Evolutionary conservation across 2,888 invertebrate species (phyloP).

Genomic region (Serrognathus titanus): DNA sequence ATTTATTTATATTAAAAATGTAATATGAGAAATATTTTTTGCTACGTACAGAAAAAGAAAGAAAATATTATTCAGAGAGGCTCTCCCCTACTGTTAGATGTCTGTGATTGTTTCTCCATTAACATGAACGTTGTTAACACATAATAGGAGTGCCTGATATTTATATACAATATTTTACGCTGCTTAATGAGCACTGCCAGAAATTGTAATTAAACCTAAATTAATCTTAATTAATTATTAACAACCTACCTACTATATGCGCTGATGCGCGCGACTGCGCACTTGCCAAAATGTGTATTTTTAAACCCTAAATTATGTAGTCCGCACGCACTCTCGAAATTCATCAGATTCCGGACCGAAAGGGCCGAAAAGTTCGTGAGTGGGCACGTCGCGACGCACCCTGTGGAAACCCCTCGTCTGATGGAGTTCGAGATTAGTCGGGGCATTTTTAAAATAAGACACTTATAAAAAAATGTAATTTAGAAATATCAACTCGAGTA

Average conservation of each 20-base stretch:
- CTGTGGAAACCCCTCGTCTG: not conserved
- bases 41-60: no score
- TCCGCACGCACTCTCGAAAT: not conserved
- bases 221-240: slow-evolving; percentile 18
- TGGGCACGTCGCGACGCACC: not conserved
- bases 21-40: no score
- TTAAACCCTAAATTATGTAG: slow-evolving; percentile 3
- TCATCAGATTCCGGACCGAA: not conserved
- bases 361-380: not conserved
- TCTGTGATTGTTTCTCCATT: slow-evolving; percentile 42
- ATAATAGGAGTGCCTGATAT: slow-evolving; percentile 32
- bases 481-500: slow-evolving; percentile 14
- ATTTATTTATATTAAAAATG: no score
- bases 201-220: slow-evolving; percentile 20
- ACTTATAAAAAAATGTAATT: not conserved
- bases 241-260: slow-evolving; percentile 12
- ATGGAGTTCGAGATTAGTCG: slow-evolving; percentile 2
- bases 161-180: slow-evolving; percentile 19
- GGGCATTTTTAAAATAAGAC: slow-evolving; percentile 1
- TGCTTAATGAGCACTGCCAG: slow-evolving; percentile 36
- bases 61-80: slow-evolving; percentile 15
- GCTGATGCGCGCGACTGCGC: slow-evolving; percentile 28
- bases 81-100: slow-evolving; percentile 35
- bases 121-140: slow-evolving; percentile 23
- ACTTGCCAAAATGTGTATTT: slow-evolving; percentile 34